Percentiles rank a stretch among this genome's conserved stretches.
Conservation (phyloP, 35 echinoderm and acorn worm genomes). For the Patiria miniata region DNA sequence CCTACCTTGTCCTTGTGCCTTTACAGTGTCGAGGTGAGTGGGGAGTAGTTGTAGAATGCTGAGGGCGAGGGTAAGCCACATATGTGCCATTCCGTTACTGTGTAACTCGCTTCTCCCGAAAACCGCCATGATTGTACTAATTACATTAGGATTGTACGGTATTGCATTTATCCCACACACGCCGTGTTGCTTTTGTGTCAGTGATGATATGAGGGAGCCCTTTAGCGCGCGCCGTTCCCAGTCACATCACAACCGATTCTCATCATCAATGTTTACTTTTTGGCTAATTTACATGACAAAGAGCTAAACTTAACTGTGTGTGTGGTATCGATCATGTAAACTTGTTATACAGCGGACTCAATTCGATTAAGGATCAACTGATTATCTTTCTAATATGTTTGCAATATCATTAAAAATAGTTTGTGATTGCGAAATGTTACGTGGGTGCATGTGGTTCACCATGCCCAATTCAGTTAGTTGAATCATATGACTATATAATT, state of each 20-base stretch:
- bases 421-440: too few relatives aligned
- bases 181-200: neutral
- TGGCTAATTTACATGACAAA: slow-evolving; percentile 26
- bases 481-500: too few relatives aligned
- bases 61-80: slow-evolving; percentile 87
- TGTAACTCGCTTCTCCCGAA: slow-evolving; percentile 38
- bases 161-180: neutral
- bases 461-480: too few relatives aligned
- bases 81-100: slow-evolving; percentile 58
- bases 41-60: slow-evolving; percentile 86
- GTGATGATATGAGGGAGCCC: slow-evolving; percentile 6
- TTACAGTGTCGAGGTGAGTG: slow-evolving; percentile 81
- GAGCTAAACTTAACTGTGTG: neutral
- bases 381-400: too few relatives aligned
- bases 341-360: neutral
- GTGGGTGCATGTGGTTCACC: too few relatives aligned
- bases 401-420: too few relatives aligned
- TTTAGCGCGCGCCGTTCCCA: neutral
- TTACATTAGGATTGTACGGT: neutral
- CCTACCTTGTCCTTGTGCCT: slow-evolving; percentile 84
- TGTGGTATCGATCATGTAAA: neutral
- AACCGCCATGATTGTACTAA: slow-evolving; percentile 67
- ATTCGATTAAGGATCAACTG: too few relatives aligned
- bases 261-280: neutral
- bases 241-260: slow-evolving; percentile 1